Evolutionary conservation across 2,888 invertebrate species (phyloP).

Genomic region (Pterobdella sp.): DNA sequence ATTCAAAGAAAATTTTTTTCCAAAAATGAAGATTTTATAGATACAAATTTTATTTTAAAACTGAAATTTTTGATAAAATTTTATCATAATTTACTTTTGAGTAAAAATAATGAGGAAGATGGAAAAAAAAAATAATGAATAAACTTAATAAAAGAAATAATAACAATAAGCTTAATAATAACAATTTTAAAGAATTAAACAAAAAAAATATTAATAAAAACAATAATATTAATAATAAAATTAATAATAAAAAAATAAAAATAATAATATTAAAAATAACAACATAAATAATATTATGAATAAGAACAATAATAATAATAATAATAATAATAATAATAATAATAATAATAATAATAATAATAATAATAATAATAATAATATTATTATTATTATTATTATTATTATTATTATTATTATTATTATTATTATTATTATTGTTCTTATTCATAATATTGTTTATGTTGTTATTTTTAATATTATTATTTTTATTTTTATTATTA

Average conservation of each 20-base stretch:
- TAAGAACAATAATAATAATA: not conserved
- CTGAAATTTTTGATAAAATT: no score
- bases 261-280: not conserved
- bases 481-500: not conserved
- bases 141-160: no score
- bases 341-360: not conserved
- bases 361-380: not conserved
- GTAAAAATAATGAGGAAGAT: no score
- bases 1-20: no score
- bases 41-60: no score
- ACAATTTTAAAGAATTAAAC: not conserved
- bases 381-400: not conserved
- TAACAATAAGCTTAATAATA: not conserved
- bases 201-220: not conserved
- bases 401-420: conserved; percentile 16
- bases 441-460: not conserved
- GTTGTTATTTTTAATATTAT: not conserved
- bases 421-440: conserved; percentile 20
- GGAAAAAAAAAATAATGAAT: no score
- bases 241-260: not conserved
- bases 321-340: not conserved
- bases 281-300: not conserved
- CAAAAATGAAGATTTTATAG: no score
- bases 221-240: not conserved
- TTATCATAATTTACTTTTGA: no score